A percentile compares a stretch with the other conserved stretches of the same genome.
phyloP scores from a whole-genome alignment of 2,888 invertebrate genomes.

The Leucophenga montana region DNA sequence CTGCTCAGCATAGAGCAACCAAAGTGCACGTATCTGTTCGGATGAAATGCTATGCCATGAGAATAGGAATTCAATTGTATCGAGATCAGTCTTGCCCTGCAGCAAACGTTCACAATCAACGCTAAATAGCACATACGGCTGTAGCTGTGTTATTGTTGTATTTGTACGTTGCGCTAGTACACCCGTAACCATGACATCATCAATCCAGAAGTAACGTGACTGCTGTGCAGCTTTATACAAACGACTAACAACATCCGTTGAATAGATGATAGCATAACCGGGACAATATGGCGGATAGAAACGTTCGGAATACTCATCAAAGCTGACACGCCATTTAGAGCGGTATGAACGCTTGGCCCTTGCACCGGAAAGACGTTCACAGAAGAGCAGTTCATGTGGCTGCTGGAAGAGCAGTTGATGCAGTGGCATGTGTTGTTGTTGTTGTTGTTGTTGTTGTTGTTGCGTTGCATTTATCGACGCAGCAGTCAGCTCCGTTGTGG shows the following conservation, averaged over 20 bases:
- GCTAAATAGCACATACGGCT: conserved; percentile 57
- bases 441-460: conserved; percentile 42
- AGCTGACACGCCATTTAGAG: conserved; percentile 85
- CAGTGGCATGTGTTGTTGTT: conserved; percentile 24
- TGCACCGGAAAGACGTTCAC: conserved; percentile 75
- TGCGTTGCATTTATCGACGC: too few species aligned
- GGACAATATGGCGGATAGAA: conserved; percentile 85
- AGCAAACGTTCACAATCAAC: conserved; percentile 53
- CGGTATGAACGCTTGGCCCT: conserved; percentile 77
- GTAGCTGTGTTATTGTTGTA: conserved; percentile 73
- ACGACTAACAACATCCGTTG: conserved; percentile 77
- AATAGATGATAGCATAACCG: conserved; percentile 82
- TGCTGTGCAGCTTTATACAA: conserved; percentile 77
- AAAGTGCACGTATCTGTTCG: conserved; percentile 72
- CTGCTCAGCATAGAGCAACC: conserved; percentile 64
- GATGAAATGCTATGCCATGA: conserved; percentile 72
- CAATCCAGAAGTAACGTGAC: conserved; percentile 86
- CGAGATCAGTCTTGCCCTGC: conserved; percentile 57
- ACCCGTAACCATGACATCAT: conserved; percentile 87
- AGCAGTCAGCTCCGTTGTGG: too few species aligned
- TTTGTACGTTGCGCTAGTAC: conserved; percentile 75
- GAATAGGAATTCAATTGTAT: conserved; percentile 67
- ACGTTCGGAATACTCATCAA: conserved; percentile 77
- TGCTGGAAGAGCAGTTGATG: conserved; percentile 49
- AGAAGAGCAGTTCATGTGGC: conserved; percentile 78